Evolutionary conservation across 2,797 vertebrate genomes (phyloP).

Genomic region (Falco concolor): DNA sequence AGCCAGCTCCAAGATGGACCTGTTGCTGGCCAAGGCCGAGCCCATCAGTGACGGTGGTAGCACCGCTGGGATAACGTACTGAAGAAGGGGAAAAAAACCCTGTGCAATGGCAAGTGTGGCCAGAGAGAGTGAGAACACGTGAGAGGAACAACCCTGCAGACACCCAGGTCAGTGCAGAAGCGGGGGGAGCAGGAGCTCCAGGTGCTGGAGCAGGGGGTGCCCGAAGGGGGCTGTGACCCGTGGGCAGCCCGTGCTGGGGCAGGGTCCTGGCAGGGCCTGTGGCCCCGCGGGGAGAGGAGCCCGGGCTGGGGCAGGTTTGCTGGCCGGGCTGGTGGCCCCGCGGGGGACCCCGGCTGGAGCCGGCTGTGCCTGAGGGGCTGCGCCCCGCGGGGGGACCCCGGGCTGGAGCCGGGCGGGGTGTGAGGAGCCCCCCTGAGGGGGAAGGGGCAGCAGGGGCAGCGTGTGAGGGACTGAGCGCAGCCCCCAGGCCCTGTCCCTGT

Average conservation of each 20-base stretch:
- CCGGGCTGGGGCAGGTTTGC: not conserved
- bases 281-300: not conserved
- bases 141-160: too few relatives aligned
- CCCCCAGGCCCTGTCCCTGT: too few relatives aligned
- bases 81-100: not conserved
- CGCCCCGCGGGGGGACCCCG: not conserved
- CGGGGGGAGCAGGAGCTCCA: too few relatives aligned
- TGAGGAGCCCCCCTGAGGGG: too few relatives aligned
- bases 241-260: accelerated
- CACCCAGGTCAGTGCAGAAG: too few relatives aligned
- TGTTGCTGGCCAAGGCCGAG: not conserved
- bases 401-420: not conserved
- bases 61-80: not conserved
- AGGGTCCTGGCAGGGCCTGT: not conserved
- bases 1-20: not conserved
- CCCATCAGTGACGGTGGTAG: accelerated
- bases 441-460: too few relatives aligned
- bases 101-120: too few relatives aligned
- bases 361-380: not conserved
- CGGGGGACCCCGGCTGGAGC: accelerated
- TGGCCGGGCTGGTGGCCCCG: not conserved
- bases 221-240: not conserved
- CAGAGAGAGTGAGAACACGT: too few relatives aligned
- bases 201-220: not conserved
- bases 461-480: too few relatives aligned